These are phyloP conservation scores for Neodiprion virginianus DNA, from an alignment of 1,140 invertebrate species.

Conservation along the genomic window DNA sequence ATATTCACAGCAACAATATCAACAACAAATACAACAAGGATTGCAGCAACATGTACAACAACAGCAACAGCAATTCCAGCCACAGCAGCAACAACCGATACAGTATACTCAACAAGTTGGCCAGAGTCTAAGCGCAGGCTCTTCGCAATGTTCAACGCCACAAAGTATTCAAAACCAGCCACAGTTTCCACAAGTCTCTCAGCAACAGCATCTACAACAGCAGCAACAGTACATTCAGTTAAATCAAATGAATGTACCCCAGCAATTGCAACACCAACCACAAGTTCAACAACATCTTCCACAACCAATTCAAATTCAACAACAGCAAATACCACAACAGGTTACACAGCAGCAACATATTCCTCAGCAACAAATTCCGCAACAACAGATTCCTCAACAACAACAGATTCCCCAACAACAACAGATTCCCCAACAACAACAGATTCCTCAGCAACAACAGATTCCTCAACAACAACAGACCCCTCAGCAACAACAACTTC, in stretches of 20 bases:
- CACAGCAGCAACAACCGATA: slow-evolving; percentile 59
- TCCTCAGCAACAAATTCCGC: slow-evolving; percentile 34
- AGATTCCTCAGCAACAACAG: slow-evolving; percentile 36
- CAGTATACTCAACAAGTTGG: slow-evolving; percentile 55
- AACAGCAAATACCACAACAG: slow-evolving; percentile 46
- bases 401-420: slow-evolving; percentile 26
- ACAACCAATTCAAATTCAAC: slow-evolving; percentile 45
- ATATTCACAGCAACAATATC: slow-evolving; percentile 57
- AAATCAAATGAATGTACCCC: slow-evolving; percentile 59
- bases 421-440: slow-evolving; percentile 29
- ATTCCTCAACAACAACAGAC: slow-evolving; percentile 33
- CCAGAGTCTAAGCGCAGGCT: slow-evolving; percentile 35
- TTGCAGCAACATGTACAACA: slow-evolving; percentile 51
- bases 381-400: slow-evolving; percentile 41
- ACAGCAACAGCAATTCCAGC: slow-evolving; percentile 40
- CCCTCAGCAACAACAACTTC: slow-evolving; percentile 26
- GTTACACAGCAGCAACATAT: slow-evolving; percentile 46
- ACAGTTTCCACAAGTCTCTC: slow-evolving; percentile 59
- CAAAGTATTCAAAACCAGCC: slow-evolving; percentile 60
- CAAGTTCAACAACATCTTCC: slow-evolving; percentile 61
- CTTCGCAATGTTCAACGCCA: slow-evolving; percentile 67
- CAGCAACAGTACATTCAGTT: slow-evolving; percentile 49
- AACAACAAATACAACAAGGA: slow-evolving; percentile 56
- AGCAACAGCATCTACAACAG: slow-evolving; percentile 59
- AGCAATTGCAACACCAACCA: slow-evolving; percentile 57